A percentile compares a stretch with the other conserved stretches of the same genome.
phyloP scores from a whole-genome alignment of 2,797 vertebrate genomes.

The Liasis olivaceus region DNA sequence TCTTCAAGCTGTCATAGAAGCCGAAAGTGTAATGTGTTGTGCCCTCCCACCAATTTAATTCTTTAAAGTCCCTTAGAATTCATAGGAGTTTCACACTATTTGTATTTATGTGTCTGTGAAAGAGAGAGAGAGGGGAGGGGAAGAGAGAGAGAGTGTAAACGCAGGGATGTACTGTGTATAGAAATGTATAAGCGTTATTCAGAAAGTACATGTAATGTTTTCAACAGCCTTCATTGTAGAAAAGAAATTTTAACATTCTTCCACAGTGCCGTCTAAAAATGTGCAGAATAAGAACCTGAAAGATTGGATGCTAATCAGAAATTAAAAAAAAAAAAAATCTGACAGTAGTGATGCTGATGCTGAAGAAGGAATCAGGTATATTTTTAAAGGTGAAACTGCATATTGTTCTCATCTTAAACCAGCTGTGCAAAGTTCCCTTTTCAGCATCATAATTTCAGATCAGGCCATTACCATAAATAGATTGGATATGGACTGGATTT shows the following conservation, averaged over 20 bases:
- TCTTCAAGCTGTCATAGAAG: neutral
- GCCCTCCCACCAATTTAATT: neutral
- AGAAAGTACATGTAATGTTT: neutral
- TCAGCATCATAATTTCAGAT: neutral
- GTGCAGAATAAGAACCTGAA: neutral
- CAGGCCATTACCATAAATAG: neutral
- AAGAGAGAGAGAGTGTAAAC: too few species aligned
- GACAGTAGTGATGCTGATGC: slow-evolving; percentile 1
- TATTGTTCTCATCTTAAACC: slow-evolving; percentile 17
- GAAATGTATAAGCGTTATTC: neutral
- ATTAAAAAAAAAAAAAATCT: slow-evolving; percentile 15
- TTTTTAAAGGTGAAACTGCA: neutral
- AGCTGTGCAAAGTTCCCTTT: neutral
- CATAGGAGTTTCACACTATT: neutral
- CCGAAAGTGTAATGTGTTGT: neutral
- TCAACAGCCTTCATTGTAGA: neutral
- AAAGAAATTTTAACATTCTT: neutral
- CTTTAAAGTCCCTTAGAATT: neutral
- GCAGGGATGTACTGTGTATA: too few species aligned
- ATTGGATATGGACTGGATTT: neutral
- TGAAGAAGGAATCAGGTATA: too few species aligned
- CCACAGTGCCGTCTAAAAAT: neutral
- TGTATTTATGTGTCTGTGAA: too few species aligned
- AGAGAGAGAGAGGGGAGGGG: too few species aligned
- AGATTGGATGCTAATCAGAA: neutral